Evolutionary conservation across 2,797 vertebrate species (phyloP), one percentile per base, ranked within the genome.

Genomic region (Megalops cyprinoides): DNA sequence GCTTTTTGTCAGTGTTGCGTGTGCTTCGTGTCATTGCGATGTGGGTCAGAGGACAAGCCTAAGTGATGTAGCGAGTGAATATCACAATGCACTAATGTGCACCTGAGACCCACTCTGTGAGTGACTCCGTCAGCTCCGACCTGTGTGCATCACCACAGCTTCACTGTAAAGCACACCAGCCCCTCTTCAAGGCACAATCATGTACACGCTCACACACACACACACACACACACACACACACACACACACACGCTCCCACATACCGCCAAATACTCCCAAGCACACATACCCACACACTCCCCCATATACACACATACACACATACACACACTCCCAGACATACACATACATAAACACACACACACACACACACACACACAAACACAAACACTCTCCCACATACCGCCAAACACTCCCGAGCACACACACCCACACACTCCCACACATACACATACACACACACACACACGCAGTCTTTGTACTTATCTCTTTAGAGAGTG

Each of bases 361-460:
- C 44, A 46, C 44, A 10, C 44, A 46, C 10, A 5, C 44, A 46
- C 44, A 46, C 44, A 46, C 10, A 10, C 44, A 46, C 10, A 46
- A 44, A 10, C 5, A 46, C 44, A 10, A 44, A 46, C 84, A 86
- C 20, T 74, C 65, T 82, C 80, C 86, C 86, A 79, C 84, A 85
- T 84, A 80, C 74, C n/a, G 76, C 83, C 81, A 82, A 67, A 82
- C 81, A 73, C 53, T 74, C n/a, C 76, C 83, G 82, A 82, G 82
- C 81, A 73, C 62, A 53, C 62, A 65, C 60, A 73, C 74, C 80
- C 42, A 51, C 25, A 25, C 28, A 58, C 20, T 74, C 37, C 49
- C 55, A 77, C 49, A 20, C 44, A 25, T 42, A 78, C 77, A 51
- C 74, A 81, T 20, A 51, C 65, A 82, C 37, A 49, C 39, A 28